These are phyloP conservation scores for Stichopus horrens DNA, from an alignment of 53 echinoderm and acorn worm genomes.

Conservation along the genomic window DNA sequence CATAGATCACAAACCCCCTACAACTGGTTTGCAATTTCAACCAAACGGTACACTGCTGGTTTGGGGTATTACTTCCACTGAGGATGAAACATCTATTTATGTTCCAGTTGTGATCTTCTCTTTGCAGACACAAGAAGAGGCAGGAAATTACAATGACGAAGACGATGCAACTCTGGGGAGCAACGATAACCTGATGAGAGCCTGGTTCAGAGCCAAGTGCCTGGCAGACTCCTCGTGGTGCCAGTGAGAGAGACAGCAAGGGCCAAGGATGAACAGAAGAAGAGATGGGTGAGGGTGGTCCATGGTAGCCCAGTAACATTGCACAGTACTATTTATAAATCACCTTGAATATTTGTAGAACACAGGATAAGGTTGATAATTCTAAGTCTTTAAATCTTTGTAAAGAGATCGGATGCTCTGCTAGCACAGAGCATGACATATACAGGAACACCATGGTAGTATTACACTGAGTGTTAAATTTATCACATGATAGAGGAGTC, in stretches of 20 bases:
- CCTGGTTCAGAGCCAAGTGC: constrained; percentile 86
- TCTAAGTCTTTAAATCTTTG: background rate
- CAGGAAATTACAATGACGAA: constrained; percentile 54
- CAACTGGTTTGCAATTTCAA: no score
- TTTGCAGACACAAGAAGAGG: constrained; percentile 81
- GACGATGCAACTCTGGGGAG: constrained; percentile 52
- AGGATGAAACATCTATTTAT: no score
- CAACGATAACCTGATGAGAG: constrained; percentile 65
- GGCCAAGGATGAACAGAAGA: background rate
- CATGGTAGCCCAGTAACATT: background rate
- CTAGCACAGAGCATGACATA: background rate
- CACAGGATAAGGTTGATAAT: background rate
- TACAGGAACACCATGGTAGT: no score
- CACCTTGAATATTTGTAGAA: background rate
- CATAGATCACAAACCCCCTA: no score
- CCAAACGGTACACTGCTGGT: background rate
- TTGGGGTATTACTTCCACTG: background rate
- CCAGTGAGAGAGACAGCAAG: constrained; percentile 33
- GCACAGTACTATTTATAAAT: background rate
- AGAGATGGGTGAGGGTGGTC: background rate
- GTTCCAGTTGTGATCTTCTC: background rate
- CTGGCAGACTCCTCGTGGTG: constrained; percentile 73
- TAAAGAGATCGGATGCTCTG: background rate
- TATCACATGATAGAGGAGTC: background rate
- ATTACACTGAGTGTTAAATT: no score